Percentiles rank a stretch among this genome's conserved stretches.
phyloP scores from a whole-genome alignment of 2,888 invertebrate species.

The Diarsia mendica region DNA sequence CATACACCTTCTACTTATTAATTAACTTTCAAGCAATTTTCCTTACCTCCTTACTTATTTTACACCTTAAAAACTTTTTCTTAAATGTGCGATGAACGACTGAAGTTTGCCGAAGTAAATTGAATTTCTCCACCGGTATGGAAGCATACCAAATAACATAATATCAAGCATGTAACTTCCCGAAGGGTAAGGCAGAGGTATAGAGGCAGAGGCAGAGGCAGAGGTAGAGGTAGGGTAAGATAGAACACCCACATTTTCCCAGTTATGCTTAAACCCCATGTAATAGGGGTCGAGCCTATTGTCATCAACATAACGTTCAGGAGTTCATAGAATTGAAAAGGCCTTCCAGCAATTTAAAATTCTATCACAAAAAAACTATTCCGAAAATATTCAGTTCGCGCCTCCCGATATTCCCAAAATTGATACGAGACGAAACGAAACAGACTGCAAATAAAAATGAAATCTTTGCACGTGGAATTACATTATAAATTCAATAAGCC shows the following conservation, averaged over 20 bases:
- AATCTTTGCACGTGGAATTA: conserved; percentile 44
- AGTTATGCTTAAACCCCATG: too few relatives aligned
- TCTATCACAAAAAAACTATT: neutral
- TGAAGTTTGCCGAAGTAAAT: neutral
- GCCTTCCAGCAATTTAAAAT: neutral
- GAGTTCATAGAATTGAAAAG: neutral
- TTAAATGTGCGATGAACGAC: neutral
- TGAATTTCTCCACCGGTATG: neutral
- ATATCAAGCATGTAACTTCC: neutral
- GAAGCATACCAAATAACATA: neutral
- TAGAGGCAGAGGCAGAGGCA: too few relatives aligned
- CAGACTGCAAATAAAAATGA: conserved; percentile 19
- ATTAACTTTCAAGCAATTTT: neutral
- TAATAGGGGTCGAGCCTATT: too few relatives aligned
- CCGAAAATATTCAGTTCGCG: conserved; percentile 24
- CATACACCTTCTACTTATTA: neutral
- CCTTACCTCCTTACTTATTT: neutral
- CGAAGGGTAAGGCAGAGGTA: neutral
- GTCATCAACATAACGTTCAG: too few relatives aligned
- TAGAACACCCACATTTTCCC: too few relatives aligned
- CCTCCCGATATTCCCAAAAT: conserved; percentile 6
- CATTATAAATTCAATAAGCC: conserved; percentile 55
- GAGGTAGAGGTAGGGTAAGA: too few relatives aligned
- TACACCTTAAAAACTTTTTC: neutral
- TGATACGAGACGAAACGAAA: conserved; percentile 25